phyloP scores from a whole-genome alignment of 2,797 vertebrate genomes.

The Centropyge bicolor region DNA sequence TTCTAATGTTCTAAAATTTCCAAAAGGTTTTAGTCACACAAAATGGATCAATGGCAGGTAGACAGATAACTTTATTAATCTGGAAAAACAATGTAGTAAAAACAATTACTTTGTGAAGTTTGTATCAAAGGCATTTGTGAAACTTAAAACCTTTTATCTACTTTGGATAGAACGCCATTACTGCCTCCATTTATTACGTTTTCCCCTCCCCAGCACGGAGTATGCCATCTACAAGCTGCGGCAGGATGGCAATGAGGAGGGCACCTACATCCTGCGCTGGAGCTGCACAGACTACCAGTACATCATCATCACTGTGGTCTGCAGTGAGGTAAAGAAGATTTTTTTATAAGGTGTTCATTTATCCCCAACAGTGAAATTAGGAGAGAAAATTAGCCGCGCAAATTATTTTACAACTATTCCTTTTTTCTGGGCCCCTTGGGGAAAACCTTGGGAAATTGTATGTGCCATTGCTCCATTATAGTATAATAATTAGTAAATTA shows the following conservation, averaged over 20 bases:
- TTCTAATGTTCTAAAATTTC: not conserved
- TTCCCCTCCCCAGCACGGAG: constrained; percentile 88
- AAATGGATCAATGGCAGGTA: not conserved
- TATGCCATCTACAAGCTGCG: constrained; percentile 94
- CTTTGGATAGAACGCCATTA: not conserved
- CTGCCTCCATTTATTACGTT: not conserved
- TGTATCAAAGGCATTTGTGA: not conserved
- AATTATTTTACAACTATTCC: too few species aligned
- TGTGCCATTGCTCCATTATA: not conserved
- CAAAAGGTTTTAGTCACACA: not conserved
- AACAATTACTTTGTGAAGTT: not conserved
- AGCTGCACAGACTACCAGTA: constrained; percentile 95
- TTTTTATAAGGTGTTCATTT: not conserved
- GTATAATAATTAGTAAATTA: not conserved
- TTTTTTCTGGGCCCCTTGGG: not conserved
- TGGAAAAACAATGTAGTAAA: too few species aligned
- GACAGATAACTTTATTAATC: not conserved
- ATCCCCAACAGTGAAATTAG: not conserved
- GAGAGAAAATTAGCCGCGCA: too few species aligned
- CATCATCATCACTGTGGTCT: constrained; percentile 98
- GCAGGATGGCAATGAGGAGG: constrained; percentile 94
- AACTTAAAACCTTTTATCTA: not conserved
- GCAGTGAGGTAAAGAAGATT: constrained; percentile 87
- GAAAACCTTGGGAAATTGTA: not conserved
- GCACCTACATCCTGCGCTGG: constrained; percentile 94